These are phyloP conservation scores for Eubasilissa splendida DNA, from an alignment of 2,888 invertebrate species.

Conservation along the genomic window DNA sequence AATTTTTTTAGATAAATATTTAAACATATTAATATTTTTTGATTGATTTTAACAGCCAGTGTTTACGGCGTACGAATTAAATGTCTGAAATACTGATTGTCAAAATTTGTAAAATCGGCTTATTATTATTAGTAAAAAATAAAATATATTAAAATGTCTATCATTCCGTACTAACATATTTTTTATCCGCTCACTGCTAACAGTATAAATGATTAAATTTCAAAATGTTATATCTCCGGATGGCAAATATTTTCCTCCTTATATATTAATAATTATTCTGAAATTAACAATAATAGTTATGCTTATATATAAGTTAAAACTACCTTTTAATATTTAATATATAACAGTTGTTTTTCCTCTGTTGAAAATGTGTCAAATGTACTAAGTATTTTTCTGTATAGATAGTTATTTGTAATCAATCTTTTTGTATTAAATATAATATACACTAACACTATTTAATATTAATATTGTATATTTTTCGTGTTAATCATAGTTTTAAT, in stretches of 20 bases:
- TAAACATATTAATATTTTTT: not conserved
- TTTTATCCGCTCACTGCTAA: constrained; percentile 12
- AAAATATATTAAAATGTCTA: not conserved
- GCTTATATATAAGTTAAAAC: not conserved
- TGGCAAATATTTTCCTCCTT: too few relatives aligned
- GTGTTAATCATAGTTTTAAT: constrained; percentile 29
- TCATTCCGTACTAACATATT: constrained; percentile 25
- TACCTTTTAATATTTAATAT: constrained; percentile 3
- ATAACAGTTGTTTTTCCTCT: constrained; percentile 13
- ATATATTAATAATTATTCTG: too few relatives aligned
- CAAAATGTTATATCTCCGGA: too few relatives aligned
- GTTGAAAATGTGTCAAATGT: constrained; percentile 35
- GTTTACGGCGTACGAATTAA: too few relatives aligned
- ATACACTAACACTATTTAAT: constrained; percentile 8
- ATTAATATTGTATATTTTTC: constrained; percentile 40
- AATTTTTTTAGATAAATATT: not conserved
- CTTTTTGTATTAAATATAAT: constrained; percentile 19
- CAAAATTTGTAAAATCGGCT: not conserved
- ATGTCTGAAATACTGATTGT: too few relatives aligned
- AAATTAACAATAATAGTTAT: not conserved
- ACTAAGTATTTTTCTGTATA: constrained; percentile 33
- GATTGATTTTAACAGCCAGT: not conserved
- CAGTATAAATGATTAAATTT: not conserved
- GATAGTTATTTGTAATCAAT: constrained; percentile 21
- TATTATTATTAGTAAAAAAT: not conserved